These are phyloP conservation scores for Morone chrysops DNA, from an alignment of 2,113 vertebrate species.

Conservation along the genomic window DNA sequence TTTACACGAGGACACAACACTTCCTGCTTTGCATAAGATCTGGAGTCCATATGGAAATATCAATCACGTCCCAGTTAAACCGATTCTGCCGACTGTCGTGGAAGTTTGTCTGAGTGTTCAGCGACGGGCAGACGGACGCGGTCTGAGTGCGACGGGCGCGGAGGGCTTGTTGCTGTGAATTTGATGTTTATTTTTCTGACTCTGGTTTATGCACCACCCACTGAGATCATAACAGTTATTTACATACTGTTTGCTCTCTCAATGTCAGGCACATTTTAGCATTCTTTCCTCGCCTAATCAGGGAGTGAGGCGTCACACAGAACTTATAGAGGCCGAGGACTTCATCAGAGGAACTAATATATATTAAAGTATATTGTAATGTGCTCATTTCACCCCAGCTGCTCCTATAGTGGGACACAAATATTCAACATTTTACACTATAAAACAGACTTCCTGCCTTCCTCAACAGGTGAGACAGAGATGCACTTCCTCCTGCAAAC, in stretches of 20 bases:
- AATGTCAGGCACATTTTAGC: constrained; percentile 19
- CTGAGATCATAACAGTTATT: constrained; percentile 54
- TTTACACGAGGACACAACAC: too few species aligned
- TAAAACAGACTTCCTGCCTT: neutral
- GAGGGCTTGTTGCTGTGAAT: neutral
- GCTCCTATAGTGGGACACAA: neutral
- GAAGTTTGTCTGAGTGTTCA: neutral
- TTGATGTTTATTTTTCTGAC: constrained; percentile 17
- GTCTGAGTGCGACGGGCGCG: neutral
- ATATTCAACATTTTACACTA: too few species aligned
- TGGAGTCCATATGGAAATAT: too few species aligned
- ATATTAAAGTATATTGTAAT: neutral
- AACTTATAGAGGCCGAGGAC: neutral
- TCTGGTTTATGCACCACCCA: constrained; percentile 34
- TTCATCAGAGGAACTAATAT: neutral
- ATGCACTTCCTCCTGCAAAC: too few species aligned
- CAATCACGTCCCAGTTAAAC: too few species aligned
- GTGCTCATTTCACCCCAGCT: neutral
- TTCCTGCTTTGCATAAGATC: too few species aligned
- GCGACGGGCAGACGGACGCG: neutral
- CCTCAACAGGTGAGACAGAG: too few species aligned
- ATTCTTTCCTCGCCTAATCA: constrained; percentile 8
- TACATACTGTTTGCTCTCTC: constrained; percentile 46
- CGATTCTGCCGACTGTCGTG: neutral
- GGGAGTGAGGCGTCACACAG: neutral